Evolutionary conservation across 2,797 vertebrate species (phyloP), one percentile per base, ranked within the genome.

Genomic region (Phyllotis vaccarum): DNA sequence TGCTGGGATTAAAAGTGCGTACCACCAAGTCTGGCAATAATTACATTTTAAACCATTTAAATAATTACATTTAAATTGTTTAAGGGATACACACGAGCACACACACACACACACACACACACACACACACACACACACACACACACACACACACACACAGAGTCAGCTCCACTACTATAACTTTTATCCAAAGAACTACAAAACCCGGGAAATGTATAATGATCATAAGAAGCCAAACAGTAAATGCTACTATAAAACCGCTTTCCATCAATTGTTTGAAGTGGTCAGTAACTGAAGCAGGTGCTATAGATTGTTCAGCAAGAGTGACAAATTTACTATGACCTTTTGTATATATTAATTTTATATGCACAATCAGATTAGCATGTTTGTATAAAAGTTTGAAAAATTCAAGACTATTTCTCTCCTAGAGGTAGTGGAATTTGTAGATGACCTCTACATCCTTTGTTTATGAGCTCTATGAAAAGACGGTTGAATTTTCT

Each of bases 111-210:
- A 90, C 49, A 60, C 43, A 60, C 79, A 81, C 85, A 49, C 40
- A 60, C 54, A 79, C 76, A 54, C 31, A 79, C 54, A 58, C 79
- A 82, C 58, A 60, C 58, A 86, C 83, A 37, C 64, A 70, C 82
- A 86, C 19, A 64, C 40, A 11, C 81, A 46, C 37, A 46, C 58
- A 29, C 56, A 29, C 24, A 31, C 80, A 62, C 40, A 17, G 11
- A 2, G 74, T 90, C 49, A 76, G 13, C 16, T 85, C 75, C 68
- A 54, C 37, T n/a, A 92, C 6, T 75, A 72, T 10, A 52, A n/a
- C 29, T 93, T 94, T 92, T 22, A 91, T 54, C 10, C 43, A 92
- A 85, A 95, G 54, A 95, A 83, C 6, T 89, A 89, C 2, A 93
- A 79, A 93, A 81, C 54, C 24, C 37, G 81, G 80, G 46, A 12